Evolutionary conservation across 2,113 vertebrate genomes (phyloP).

Genomic region (Ursus arctos): DNA sequence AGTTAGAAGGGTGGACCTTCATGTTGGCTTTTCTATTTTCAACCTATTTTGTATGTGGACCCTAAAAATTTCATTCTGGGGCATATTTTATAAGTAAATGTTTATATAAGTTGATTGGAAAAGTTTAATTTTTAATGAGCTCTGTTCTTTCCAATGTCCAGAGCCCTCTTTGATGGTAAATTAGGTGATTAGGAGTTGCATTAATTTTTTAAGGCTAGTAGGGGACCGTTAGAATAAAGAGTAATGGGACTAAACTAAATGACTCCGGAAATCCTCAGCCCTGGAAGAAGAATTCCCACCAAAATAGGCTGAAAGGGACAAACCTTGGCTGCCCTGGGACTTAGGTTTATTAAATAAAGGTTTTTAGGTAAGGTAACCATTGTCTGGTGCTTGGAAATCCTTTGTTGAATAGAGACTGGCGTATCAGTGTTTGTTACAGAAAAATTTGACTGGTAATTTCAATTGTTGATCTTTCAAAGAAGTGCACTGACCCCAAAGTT

Average conservation of each 20-base stretch:
- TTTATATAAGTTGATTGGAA: constrained; percentile 67
- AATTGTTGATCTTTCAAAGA: background rate
- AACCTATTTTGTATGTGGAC: background rate
- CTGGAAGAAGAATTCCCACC: background rate
- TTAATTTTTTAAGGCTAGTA: constrained; percentile 72
- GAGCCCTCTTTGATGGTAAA: constrained; percentile 60
- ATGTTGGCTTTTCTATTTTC: background rate
- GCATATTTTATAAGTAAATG: constrained; percentile 72
- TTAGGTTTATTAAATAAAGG: background rate
- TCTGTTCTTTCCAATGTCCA: constrained; percentile 64
- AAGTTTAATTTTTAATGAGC: constrained; percentile 68
- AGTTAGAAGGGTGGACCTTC: background rate
- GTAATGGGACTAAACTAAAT: background rate
- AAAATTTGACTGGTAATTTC: constrained; percentile 12
- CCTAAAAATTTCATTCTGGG: constrained; percentile 55
- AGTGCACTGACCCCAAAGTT: background rate
- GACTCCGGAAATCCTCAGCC: background rate
- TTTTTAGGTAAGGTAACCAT: constrained; percentile 26
- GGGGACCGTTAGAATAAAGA: constrained; percentile 41
- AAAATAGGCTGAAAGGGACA: background rate
- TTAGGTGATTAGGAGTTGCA: constrained; percentile 67
- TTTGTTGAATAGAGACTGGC: background rate
- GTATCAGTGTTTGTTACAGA: background rate
- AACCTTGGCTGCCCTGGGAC: background rate
- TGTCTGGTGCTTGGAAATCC: background rate